Percentiles rank a stretch among this genome's conserved stretches.
These are phyloP conservation scores for Miichthys miiuy DNA, from an alignment of 2,797 vertebrate genomes.

Conservation along the genomic window DNA sequence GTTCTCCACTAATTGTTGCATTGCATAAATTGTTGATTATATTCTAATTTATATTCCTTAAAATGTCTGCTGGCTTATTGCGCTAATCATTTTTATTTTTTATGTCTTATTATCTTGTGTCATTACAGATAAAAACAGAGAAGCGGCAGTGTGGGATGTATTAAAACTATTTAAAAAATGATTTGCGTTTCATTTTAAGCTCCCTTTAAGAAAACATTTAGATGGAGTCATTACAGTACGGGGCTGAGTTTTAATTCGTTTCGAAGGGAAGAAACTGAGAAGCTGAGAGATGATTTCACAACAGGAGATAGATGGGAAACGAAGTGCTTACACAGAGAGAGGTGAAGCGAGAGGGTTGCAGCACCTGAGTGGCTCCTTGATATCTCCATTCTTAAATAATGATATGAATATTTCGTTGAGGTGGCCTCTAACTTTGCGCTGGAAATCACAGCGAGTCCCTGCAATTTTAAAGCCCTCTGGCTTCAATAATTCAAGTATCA, in stretches of 20 bases:
- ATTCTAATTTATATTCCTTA: not conserved
- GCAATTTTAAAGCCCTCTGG: constrained; percentile 82
- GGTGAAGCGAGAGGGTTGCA: constrained; percentile 20
- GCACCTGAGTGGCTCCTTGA: constrained; percentile 52
- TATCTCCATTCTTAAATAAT: constrained; percentile 80
- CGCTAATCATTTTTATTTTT: not conserved
- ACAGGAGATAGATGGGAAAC: constrained; percentile 1
- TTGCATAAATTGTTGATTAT: no score
- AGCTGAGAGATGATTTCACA: constrained; percentile 31
- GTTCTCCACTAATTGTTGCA: no score
- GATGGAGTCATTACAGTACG: not conserved
- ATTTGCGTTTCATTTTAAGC: not conserved
- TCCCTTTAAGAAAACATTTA: not conserved
- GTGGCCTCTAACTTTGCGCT: constrained; percentile 72
- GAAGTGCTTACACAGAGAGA: not conserved
- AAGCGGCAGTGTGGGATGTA: not conserved
- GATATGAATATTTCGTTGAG: constrained; percentile 82
- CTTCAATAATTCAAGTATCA: constrained; percentile 87
- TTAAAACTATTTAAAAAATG: not conserved
- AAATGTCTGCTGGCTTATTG: not conserved
- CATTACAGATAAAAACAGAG: not conserved
- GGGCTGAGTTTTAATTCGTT: constrained; percentile 12
- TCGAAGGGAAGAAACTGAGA: not conserved
- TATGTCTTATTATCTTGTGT: not conserved
- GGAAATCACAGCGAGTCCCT: constrained; percentile 78